A percentile compares a stretch with the other conserved stretches of the same genome.
phyloP scores from a whole-genome alignment of 2,797 vertebrate genomes.

The Neosalanx taihuensis region DNA sequence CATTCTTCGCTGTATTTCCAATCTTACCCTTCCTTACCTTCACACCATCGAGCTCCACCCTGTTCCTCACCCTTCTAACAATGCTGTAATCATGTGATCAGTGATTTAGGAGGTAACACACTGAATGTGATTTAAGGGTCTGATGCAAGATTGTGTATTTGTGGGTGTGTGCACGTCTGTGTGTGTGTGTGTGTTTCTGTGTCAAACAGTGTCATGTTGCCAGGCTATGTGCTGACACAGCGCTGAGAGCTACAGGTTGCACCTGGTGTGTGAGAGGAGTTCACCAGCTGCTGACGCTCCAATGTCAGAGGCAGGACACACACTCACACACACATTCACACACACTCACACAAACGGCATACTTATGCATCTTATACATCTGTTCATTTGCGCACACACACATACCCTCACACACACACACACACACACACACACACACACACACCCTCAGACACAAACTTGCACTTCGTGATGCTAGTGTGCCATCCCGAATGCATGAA shows the following conservation, averaged over 20 bases:
- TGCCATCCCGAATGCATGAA: constrained; percentile 14
- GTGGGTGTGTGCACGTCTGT: constrained; percentile 23
- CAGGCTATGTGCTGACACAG: constrained; percentile 69
- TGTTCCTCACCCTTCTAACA: constrained; percentile 40
- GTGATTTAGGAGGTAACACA: constrained; percentile 44
- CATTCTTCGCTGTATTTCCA: constrained; percentile 30
- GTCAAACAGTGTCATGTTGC: constrained; percentile 67
- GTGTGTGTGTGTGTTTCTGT: constrained; percentile 18
- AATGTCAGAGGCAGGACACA: constrained; percentile 54
- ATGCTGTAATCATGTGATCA: constrained; percentile 29
- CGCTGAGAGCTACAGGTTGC: constrained; percentile 66
- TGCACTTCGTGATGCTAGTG: constrained; percentile 37
- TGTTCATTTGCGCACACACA: constrained; percentile 28
- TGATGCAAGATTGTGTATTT: background rate
- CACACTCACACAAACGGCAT: constrained; percentile 11
- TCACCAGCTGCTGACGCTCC: constrained; percentile 72
- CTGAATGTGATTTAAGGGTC: background rate
- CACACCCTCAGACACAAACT: constrained; percentile 27
- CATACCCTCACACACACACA: constrained; percentile 8
- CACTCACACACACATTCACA: constrained; percentile 27
- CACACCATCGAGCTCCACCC: background rate
- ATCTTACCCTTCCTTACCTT: background rate
- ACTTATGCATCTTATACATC: constrained; percentile 24
- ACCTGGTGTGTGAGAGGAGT: constrained; percentile 73
- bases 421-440: background rate